These are phyloP conservation scores for Epinotia nisella DNA, from an alignment of 2,888 invertebrate genomes.

Conservation along the genomic window DNA sequence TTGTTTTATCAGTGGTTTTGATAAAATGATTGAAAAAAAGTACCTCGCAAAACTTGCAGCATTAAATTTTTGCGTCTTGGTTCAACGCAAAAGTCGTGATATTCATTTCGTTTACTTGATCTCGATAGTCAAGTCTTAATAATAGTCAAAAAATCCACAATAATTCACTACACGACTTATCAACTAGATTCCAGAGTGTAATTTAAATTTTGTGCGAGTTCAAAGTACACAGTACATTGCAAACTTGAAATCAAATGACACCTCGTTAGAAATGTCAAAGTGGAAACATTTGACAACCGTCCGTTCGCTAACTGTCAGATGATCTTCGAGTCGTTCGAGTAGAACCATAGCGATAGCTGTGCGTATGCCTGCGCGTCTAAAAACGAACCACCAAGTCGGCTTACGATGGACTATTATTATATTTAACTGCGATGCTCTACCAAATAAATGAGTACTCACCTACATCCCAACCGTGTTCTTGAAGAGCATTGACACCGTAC, in stretches of 20 bases:
- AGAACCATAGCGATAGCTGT: slow-evolving; percentile 4
- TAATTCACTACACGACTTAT: neutral
- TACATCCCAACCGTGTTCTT: neutral
- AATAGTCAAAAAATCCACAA: neutral
- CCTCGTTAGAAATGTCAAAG: slow-evolving; percentile 33
- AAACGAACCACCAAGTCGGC: slow-evolving; percentile 15
- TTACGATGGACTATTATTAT: slow-evolving; percentile 30
- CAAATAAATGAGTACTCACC: slow-evolving; percentile 1
- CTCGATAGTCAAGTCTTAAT: slow-evolving; percentile 11
- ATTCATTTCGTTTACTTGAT: slow-evolving; percentile 6
- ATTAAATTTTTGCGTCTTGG: slow-evolving; percentile 18
- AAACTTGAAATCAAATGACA: slow-evolving; percentile 31
- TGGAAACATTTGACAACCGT: slow-evolving; percentile 18
- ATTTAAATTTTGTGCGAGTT: slow-evolving; percentile 36
- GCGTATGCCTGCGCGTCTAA: slow-evolving; percentile 15
- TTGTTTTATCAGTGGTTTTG: slow-evolving; percentile 13
- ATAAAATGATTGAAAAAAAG: slow-evolving; percentile 6
- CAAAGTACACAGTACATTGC: slow-evolving; percentile 33
- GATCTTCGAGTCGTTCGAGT: slow-evolving; percentile 20
- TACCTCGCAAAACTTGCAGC: slow-evolving; percentile 19
- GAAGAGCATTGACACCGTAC: neutral
- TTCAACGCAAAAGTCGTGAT: slow-evolving; percentile 21
- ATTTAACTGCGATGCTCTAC: neutral
- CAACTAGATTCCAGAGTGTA: neutral
- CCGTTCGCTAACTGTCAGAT: no score